These are phyloP conservation scores for Hemicentrotus pulcherrimus DNA, from an alignment of 35 echinoderm and acorn worm genomes.

Conservation along the genomic window DNA sequence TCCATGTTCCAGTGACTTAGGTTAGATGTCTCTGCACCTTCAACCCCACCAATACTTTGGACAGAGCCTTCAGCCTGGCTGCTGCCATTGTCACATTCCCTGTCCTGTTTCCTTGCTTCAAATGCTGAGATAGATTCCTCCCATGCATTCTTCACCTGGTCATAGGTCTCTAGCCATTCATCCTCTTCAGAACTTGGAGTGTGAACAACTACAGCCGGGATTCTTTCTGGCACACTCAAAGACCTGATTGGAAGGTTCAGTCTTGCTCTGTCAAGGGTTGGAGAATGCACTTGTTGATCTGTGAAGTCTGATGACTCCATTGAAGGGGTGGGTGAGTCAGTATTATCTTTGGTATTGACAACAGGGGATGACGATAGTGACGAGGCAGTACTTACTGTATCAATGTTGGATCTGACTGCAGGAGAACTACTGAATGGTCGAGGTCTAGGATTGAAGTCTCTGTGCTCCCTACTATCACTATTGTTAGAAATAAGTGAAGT, in stretches of 20 bases:
- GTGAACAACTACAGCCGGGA: neutral
- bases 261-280: neutral
- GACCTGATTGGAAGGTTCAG: slow-evolving; percentile 28
- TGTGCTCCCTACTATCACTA: neutral
- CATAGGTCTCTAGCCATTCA: slow-evolving; percentile 42
- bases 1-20: slow-evolving; percentile 52
- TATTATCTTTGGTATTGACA: neutral
- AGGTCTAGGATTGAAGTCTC: slow-evolving; percentile 41
- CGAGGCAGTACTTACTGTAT: neutral
- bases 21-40: neutral
- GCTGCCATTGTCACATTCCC: slow-evolving; percentile 24
- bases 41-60: neutral
- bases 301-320: neutral
- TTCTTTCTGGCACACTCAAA: neutral
- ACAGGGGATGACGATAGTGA: neutral
- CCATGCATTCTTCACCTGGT: slow-evolving; percentile 38
- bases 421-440: neutral
- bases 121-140: slow-evolving; percentile 21
- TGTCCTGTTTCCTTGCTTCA: slow-evolving; percentile 14
- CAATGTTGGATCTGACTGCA: neutral
- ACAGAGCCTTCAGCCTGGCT: slow-evolving; percentile 22
- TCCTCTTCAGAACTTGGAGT: slow-evolving; percentile 44
- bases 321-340: neutral
- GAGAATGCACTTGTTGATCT: neutral
- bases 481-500: neutral